Evolutionary conservation across 2,113 vertebrate genomes (phyloP), one percentile per base, ranked within the genome.

Genomic region (Zosterops borbonicus): DNA sequence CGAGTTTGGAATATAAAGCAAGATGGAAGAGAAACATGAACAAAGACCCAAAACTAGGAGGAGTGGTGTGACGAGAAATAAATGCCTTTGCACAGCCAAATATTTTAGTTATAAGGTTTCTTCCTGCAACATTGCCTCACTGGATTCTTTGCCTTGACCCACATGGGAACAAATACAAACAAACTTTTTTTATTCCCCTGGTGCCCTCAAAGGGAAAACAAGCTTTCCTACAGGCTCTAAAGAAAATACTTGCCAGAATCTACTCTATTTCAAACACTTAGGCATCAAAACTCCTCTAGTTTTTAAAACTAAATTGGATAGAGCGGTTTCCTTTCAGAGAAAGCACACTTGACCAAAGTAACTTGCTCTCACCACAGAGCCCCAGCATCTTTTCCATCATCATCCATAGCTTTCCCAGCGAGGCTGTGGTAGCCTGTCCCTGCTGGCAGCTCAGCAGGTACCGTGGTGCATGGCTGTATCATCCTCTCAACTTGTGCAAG

Each of bases 341-440:
- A 77, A 81, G 82, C 5, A 52, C 17, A 17, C n/a, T 73, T 46
- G 55, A n/a, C 28, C 39, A 42, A 63, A 86, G 14, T 3, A 5
- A 62, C 47, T 15, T 50, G n/a, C 42, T 65, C 47, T 49, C 46
- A 64, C 33, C 28, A 33, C 0, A 0, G 7, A 82, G 25, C 4
- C 31, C 24, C 22, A 9, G 33, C 3, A 3, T 46, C 41, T 50
- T 67, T 52, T 46, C 46, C 44, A 80, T 7, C 14, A 47, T n/a
- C n/a, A 49, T 35, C 39, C 5, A 0, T 1, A 3, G 42, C 23
- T 76, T 53, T 35, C 28, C 39, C 53, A 76, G 49, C 0, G 1
- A 90, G 25, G 16, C 18, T 4, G 2, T 2, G 5, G 68, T 9
- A 55, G 53, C 23, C 35, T 2, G 0, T 22, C 28, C 22, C 28